These are phyloP conservation scores for Tricholauxania praeusta DNA, from an alignment of 2,888 invertebrate genomes.

Conservation along the genomic window DNA sequence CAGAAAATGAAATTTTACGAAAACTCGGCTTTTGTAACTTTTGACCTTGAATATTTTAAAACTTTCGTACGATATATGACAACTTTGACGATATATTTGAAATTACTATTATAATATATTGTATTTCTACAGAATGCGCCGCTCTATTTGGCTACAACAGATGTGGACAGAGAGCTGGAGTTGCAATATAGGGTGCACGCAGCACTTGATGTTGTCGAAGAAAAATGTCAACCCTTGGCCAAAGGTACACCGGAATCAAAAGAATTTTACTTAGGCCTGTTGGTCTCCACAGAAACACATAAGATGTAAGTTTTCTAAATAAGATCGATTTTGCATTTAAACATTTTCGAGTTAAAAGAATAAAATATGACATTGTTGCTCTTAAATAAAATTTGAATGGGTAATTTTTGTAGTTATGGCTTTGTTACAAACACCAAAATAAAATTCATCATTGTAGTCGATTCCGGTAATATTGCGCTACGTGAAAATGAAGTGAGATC, in stretches of 20 bases:
- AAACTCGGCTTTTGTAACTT: background rate
- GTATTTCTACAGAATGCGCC: constrained; percentile 85
- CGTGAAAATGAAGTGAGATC: constrained; percentile 95
- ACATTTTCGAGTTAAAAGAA: background rate
- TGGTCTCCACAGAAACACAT: constrained; percentile 95
- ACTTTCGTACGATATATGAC: no score
- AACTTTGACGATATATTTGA: background rate
- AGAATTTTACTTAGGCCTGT: constrained; percentile 90
- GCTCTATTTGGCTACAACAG: constrained; percentile 82
- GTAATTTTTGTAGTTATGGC: constrained; percentile 76
- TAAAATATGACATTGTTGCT: background rate
- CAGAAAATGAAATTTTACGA: background rate
- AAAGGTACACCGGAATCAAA: constrained; percentile 81
- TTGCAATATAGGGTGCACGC: constrained; percentile 95
- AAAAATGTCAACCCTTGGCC: constrained; percentile 69
- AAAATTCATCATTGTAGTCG: constrained; percentile 93
- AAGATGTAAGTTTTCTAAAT: constrained; percentile 80
- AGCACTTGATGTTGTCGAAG: constrained; percentile 70
- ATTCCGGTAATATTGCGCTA: constrained; percentile 87
- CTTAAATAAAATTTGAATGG: background rate
- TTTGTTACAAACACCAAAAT: constrained; percentile 98
- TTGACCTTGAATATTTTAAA: no score
- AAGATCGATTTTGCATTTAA: background rate
- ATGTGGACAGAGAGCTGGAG: constrained; percentile 85
- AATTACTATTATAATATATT: constrained; percentile 14